Conservation (phyloP, 2,888 invertebrate species). For the Diploptera punctata region DNA sequence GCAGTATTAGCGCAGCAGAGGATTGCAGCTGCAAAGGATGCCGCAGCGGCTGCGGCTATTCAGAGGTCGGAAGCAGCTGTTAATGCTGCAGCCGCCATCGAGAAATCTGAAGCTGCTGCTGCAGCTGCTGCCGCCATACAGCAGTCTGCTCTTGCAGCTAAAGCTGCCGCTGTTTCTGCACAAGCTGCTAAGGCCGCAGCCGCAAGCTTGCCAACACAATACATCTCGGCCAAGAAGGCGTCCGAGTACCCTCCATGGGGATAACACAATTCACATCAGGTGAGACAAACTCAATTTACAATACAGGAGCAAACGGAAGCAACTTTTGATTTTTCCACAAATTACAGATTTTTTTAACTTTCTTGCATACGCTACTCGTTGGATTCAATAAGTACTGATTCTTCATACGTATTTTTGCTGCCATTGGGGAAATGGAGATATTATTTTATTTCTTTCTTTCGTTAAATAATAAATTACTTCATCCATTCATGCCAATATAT, state of each 20-base stretch:
- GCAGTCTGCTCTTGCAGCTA: constrained; percentile 54
- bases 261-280: no score
- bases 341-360: no score
- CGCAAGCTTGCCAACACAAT: constrained; percentile 49
- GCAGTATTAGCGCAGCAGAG: constrained; percentile 74
- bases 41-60: constrained; percentile 70
- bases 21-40: constrained; percentile 75
- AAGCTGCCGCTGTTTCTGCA: constrained; percentile 57
- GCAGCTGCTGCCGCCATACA: constrained; percentile 60
- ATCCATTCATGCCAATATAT: no score
- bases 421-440: no score
- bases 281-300: no score
- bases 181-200: constrained; percentile 58
- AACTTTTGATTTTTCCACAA: no score
- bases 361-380: no score
- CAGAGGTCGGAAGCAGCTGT: constrained; percentile 71
- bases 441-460: no score
- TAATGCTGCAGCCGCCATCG: constrained; percentile 69
- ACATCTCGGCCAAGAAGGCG: constrained; percentile 20
- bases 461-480: no score
- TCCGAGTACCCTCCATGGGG: constrained; percentile 34
- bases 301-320: no score
- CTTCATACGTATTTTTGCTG: no score
- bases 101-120: constrained; percentile 51
- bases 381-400: no score